Base-by-base conservation (phyloP, 2,113 vertebrate genomes). In the Pseudorectes ferrugineus region DNA sequence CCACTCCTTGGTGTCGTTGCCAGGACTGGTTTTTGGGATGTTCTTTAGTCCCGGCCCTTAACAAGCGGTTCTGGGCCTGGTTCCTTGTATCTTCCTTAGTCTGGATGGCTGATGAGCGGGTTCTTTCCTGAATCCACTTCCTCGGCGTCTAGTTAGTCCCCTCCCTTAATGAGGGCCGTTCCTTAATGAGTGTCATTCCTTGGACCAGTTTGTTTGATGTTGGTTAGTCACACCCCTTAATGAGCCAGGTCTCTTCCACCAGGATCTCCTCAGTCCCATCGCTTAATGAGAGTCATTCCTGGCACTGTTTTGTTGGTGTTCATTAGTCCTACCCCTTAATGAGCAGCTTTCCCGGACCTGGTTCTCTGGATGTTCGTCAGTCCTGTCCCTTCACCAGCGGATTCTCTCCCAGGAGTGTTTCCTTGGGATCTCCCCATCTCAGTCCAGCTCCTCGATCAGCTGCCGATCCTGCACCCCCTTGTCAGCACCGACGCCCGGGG, bases 291-390 rank as follows among this genome's bases (percentile, higher is more conserved):
- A 19, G 17, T 31, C 38, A 24, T 33, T 52, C 26, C 13, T 7
- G 46, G 67, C 16, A 9, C 24, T 4, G 25, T 10, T 43, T 6
- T 1, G 1, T 1, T 3, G 15, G 6, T 1, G 5, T 40, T 28
- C 35, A 14, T 40, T 8, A 24, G 31, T 51, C 21, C 26, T 4
- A 2, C 25, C 11, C 46, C 22, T 52, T 22, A 36, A 51, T 1
- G 22, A 52, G 67, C 57, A 22, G 57, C n/a, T 14, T 26, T 45
- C n/a, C 28, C 2, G 3, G 29, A 4, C 15, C 25, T 6, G 45
- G 25, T 25, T 20, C 33, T 31, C 11, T 3, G 40, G 9, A 25
- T 0, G 2, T 31, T 17, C 43, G 7, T 22, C 23, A 51, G 14
- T 19, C 19, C 33, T 3, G 12, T 19, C 83, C 52, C 51, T 75